Evolutionary conservation across 2,888 invertebrate genomes (phyloP).

Genomic region (Drosophila siamana): DNA sequence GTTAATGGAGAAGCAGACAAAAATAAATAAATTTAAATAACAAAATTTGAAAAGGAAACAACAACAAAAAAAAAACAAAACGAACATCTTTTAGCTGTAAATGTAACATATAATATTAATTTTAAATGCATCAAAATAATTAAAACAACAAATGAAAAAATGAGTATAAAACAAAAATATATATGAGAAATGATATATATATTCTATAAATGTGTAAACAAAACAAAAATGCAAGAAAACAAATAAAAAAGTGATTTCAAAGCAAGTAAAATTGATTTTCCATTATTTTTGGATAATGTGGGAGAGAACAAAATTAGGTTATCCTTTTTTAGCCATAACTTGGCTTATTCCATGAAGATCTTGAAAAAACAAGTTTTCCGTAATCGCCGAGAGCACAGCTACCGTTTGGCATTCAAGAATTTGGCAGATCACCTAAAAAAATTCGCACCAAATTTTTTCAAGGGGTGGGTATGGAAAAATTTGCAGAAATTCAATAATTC

Average conservation of each 20-base stretch:
- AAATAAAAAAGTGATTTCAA: conserved; percentile 58
- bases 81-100: conserved; percentile 74
- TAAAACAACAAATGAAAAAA: conserved; percentile 34
- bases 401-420: no score
- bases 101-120: conserved; percentile 76
- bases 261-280: conserved; percentile 16
- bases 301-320: no score
- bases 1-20: conserved; percentile 56
- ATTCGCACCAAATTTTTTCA: no score
- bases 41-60: conserved; percentile 23
- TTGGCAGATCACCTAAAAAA: no score
- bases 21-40: conserved; percentile 33
- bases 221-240: conserved; percentile 69
- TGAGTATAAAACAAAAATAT: conserved; percentile 47
- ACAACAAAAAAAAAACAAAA: conserved; percentile 38
- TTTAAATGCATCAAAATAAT: conserved; percentile 62
- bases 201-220: conserved; percentile 74
- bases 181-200: conserved; percentile 58
- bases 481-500: no score
- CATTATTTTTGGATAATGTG: neutral
- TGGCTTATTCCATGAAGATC: no score
- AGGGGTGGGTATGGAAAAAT: no score
- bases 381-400: no score
- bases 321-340: no score
- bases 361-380: no score